These are phyloP conservation scores for Poecile atricapillus DNA, from an alignment of 2,113 vertebrate genomes.

Conservation along the genomic window DNA sequence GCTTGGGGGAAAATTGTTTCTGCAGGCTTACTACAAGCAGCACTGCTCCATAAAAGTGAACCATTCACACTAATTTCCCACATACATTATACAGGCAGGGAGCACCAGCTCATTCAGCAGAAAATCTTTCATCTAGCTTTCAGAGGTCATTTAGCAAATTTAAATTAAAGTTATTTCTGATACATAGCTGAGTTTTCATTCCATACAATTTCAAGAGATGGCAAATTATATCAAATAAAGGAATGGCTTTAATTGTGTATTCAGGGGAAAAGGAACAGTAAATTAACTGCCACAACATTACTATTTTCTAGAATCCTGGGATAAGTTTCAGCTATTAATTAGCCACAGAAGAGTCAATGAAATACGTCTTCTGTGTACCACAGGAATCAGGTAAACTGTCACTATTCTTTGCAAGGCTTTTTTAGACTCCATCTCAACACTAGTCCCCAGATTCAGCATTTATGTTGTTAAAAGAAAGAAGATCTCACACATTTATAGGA, in stretches of 20 bases:
- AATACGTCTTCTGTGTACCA: neutral
- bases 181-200: constrained; percentile 54
- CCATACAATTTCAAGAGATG: constrained; percentile 42
- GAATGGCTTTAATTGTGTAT: constrained; percentile 28
- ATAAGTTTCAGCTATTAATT: constrained; percentile 58
- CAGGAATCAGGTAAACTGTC: constrained; percentile 41
- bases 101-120: constrained; percentile 75
- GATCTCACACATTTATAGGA: neutral
- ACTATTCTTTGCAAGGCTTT: constrained; percentile 6
- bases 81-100: constrained; percentile 78
- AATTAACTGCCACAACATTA: constrained; percentile 34
- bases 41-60: constrained; percentile 76
- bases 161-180: constrained; percentile 77
- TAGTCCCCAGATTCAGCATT: neutral
- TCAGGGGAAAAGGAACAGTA: neutral
- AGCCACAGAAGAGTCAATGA: constrained; percentile 55
- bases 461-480: neutral
- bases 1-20: constrained; percentile 81
- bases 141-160: constrained; percentile 77
- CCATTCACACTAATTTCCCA: constrained; percentile 78
- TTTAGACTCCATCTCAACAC: neutral
- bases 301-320: constrained; percentile 7
- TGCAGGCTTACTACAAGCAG: constrained; percentile 79
- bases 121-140: constrained; percentile 74
- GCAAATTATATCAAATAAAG: constrained; percentile 62